Evolutionary conservation across 2,888 invertebrate species (phyloP), one percentile per base, ranked within the genome.

Genomic region (Andrena marginata): DNA sequence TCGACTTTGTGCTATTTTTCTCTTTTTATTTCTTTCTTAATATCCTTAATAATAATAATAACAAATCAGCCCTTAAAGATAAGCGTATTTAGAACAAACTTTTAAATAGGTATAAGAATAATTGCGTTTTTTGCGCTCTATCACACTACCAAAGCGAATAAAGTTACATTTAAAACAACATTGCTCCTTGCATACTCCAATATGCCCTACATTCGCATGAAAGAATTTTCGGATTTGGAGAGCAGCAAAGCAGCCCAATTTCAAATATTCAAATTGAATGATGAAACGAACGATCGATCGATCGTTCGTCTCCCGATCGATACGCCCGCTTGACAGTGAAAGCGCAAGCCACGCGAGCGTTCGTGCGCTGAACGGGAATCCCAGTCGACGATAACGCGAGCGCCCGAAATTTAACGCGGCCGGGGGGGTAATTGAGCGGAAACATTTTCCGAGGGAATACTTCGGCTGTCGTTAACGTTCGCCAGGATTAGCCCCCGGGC

Each of bases 401-500:
- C 23, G 69, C 48, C 64, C 29, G 64, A 59, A 70, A 77, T 78
- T 42, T 26, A 65, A 42, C 69, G 70, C 60, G 64, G 35, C 56
- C 35, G n/a, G n/a, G 16, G 10, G 49, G 20, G 79, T 70, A 67
- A 81, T 76, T 63, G 81, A 35, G 67, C 81, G 71, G 75, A 83
- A 83, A 76, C 71, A 70, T 67, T 85, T 60, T 76, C 56, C 69
- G 6, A 8, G 67, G 70, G 64, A 83, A 83, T 77, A 83, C 73
- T 77, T 56, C 62, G 67, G 59, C 63, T 60, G 78, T 81, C 77
- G 82, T 81, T 75, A 78, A 62, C 62, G 81, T 84, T 79, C 63
- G 59, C 51, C 54, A 63, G 74, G 81, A 86, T 88, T 88, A 86
- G 80, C 67, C 79, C 63, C 70, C 51, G 42, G 42, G 67, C 77